These are phyloP conservation scores for Molossus molossus DNA, from an alignment of 2,797 vertebrate genomes.

Conservation along the genomic window DNA sequence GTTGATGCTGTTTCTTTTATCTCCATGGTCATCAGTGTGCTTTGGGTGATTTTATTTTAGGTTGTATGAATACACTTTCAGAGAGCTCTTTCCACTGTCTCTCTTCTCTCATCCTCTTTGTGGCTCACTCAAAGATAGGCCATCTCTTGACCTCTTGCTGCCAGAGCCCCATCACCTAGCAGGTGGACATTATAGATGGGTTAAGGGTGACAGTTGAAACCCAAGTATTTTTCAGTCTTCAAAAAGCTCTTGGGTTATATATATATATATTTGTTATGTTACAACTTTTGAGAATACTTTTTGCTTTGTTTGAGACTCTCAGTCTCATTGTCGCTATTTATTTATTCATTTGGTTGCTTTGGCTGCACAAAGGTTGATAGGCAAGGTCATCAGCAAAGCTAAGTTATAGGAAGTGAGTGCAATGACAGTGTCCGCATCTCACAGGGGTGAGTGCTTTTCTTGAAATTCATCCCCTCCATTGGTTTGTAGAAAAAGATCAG, in stretches of 20 bases:
- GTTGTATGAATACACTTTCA: background rate
- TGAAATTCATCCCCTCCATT: background rate
- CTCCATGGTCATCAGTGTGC: no score
- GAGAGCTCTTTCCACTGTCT: background rate
- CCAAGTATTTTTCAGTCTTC: background rate
- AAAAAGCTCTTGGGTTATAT: background rate
- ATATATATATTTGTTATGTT: background rate
- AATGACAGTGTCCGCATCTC: background rate
- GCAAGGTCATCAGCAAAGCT: background rate
- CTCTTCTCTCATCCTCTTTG: background rate
- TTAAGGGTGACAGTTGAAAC: background rate
- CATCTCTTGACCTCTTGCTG: background rate
- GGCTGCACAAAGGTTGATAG: background rate
- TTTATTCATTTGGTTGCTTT: background rate
- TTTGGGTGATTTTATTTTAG: background rate
- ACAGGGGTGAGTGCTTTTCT: background rate
- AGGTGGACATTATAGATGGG: background rate
- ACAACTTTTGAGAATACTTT: background rate
- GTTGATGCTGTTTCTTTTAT: background rate
- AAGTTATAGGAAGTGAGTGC: background rate
- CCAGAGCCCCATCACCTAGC: background rate
- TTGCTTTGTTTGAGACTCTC: background rate
- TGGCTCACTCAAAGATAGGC: background rate
- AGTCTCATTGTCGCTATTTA: background rate
- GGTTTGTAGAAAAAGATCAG: background rate